Evolutionary conservation across 2,888 invertebrate genomes (phyloP), one percentile per base, ranked within the genome.

Genomic region (Neria commutata): DNA sequence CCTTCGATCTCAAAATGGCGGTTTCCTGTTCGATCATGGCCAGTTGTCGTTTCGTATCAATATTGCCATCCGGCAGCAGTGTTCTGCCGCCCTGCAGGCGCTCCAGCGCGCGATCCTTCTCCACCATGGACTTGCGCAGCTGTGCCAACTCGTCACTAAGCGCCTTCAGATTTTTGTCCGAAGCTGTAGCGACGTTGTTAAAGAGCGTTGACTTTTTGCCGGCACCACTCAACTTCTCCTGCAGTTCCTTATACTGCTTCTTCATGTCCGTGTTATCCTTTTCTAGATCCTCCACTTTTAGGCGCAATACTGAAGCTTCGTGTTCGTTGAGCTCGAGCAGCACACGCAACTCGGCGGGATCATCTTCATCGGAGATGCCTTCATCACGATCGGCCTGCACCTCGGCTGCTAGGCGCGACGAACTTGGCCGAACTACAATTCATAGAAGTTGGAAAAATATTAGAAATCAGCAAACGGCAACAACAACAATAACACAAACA

Each of bases 321-420:
- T 94, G 93, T 81, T 95, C 95, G 76, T 92, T 91, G 49, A 95
- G 85, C 81, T 95, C 95, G 53, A 96, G 83, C 67, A 95, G 88
- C 40, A 95, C 85, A 72, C 92, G 88, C 59, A 95, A 82, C 79
- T 95, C 94, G 19, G 91, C 88, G 14, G 90, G 88, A 81, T 93
- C 92, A 70, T 94, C 94, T 73, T 90, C 88, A 72, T 90, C 91
- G 8, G 90, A 88, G 64, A 88, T 88, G 54, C 89, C 88, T 75
- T 89, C 90, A 74, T 89, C 88, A 74, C 90, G 90, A 72, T 89
- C 90, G 64, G 87, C 85, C 47, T 86, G 85, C 71, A 89, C 88
- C 68, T 88, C 87, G 17, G 87, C 85, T 57, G 89, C 84, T 75
- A 87, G 84, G 65, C 86, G 87, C 69, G 86, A 84, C 48, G 88